Evolutionary conservation across 2,113 vertebrate genomes (phyloP).

Genomic region (Brevimyrus niger): DNA sequence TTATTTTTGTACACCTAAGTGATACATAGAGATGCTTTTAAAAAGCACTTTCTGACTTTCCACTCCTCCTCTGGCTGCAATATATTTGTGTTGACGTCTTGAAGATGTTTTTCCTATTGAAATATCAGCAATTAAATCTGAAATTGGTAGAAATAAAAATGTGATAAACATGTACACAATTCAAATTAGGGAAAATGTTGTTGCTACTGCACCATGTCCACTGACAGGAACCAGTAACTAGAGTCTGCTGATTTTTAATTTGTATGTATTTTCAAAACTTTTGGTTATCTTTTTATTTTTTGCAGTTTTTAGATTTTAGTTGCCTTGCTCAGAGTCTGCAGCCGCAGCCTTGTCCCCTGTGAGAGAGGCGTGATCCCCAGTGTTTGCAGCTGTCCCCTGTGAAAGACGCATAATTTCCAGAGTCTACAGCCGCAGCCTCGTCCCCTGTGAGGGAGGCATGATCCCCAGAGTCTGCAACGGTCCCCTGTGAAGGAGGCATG

Average conservation of each 20-base stretch:
- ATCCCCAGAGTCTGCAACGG: not conserved
- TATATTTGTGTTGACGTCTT: not conserved
- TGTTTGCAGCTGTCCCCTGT: not conserved
- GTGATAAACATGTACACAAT: not conserved
- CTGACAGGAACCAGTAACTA: not conserved
- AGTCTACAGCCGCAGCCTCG: not conserved
- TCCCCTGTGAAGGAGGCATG: too few relatives aligned
- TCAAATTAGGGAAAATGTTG: not conserved
- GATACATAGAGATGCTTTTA: not conserved
- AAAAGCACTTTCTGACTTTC: not conserved
- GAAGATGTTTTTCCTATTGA: not conserved
- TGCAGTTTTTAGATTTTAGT: not conserved
- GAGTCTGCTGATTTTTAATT: not conserved
- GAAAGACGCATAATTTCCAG: fast-evolving
- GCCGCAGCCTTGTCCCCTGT: slow-evolving; percentile 27
- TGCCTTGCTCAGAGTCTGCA: not conserved
- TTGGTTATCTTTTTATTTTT: not conserved
- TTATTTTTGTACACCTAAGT: not conserved
- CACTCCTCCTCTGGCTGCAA: not conserved
- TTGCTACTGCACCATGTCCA: not conserved
- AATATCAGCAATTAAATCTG: not conserved
- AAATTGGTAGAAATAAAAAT: not conserved
- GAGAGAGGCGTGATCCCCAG: slow-evolving; percentile 51
- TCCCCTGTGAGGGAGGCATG: not conserved
- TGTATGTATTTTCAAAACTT: not conserved